phyloP scores from a whole-genome alignment of 2,113 vertebrate species.

The Aplodontia rufa region DNA sequence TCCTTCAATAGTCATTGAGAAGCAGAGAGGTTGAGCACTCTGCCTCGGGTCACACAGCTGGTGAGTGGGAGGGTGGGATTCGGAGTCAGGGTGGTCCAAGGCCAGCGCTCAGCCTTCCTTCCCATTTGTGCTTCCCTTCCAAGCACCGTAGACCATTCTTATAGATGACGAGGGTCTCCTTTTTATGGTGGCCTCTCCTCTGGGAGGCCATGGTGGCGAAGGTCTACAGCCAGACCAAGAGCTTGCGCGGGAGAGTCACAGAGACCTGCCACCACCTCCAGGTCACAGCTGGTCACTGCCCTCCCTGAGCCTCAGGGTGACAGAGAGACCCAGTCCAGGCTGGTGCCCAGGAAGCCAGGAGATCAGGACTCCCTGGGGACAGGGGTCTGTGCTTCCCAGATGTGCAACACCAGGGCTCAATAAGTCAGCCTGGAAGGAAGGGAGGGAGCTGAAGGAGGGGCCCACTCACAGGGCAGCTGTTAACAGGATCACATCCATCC shows the following conservation, averaged over 20 bases:
- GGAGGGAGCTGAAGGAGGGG: background rate
- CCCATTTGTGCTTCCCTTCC: background rate
- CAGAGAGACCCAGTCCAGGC: background rate
- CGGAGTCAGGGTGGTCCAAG: background rate
- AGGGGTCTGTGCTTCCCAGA: background rate
- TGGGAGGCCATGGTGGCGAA: background rate
- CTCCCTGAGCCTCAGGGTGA: background rate
- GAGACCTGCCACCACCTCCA: background rate
- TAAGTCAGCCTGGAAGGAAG: background rate
- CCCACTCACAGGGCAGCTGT: background rate
- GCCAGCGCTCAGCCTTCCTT: background rate
- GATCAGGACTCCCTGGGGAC: accelerated
- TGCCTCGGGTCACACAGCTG: background rate
- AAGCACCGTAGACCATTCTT: background rate
- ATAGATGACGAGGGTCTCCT: background rate
- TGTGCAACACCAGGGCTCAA: background rate
- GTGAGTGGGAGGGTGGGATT: no score
- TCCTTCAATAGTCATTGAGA: background rate
- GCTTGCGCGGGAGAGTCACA: background rate
- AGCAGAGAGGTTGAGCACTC: background rate
- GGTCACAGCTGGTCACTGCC: background rate
- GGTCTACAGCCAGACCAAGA: background rate
- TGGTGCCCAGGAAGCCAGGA: background rate
- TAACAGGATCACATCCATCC: background rate
- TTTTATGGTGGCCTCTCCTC: background rate